Evolutionary conservation across 2,113 vertebrate species (phyloP).

Genomic region (Oostethus manadensis): DNA sequence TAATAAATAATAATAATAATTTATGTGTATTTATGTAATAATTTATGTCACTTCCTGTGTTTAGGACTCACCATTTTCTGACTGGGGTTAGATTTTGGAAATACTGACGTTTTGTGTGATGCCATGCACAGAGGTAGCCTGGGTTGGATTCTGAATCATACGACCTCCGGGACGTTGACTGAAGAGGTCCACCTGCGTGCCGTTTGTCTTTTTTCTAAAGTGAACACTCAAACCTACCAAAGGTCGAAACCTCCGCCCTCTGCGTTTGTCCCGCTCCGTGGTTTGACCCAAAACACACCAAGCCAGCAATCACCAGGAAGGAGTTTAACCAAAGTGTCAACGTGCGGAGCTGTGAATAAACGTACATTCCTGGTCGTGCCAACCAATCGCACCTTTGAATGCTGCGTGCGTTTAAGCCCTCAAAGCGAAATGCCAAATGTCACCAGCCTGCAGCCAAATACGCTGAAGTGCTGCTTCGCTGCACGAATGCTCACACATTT

Average conservation of each 20-base stretch:
- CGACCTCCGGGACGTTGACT: background rate
- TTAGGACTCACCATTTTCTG: no score
- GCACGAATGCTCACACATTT: conserved; percentile 8
- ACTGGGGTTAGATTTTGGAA: background rate
- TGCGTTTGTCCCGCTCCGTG: conserved; percentile 2
- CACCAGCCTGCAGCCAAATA: conserved; percentile 27
- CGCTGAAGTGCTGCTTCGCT: conserved; percentile 2
- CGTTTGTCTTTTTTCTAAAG: conserved; percentile 39
- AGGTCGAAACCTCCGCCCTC: conserved; percentile 34
- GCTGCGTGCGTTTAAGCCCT: conserved; percentile 8
- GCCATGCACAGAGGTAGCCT: background rate
- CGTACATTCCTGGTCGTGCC: background rate
- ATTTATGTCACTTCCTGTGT: background rate
- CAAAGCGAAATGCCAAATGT: conserved; percentile 44
- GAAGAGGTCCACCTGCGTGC: background rate
- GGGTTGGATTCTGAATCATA: background rate
- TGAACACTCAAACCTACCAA: conserved; percentile 35
- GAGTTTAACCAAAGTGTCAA: conserved; percentile 28
- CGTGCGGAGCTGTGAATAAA: conserved; percentile 18
- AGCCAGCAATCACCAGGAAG: conserved; percentile 23
- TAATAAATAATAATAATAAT: no score
- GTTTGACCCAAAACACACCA: conserved; percentile 27
- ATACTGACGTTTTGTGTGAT: background rate
- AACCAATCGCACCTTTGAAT: conserved; percentile 6
- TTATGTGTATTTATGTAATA: no score